A percentile compares a stretch with the other conserved stretches of the same genome.
These are phyloP conservation scores for roundworm (Caenorhabditis elegans) DNA, from an alignment of 1,140 invertebrate genomes.

Conservation along the genomic window WBcel235 BX284602.5:3343001-3343500, in stretches of 20 bases:
- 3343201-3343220: too few species aligned
- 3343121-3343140: not conserved
- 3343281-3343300: too few species aligned
- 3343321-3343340: too few species aligned
- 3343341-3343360: not conserved
- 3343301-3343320: too few species aligned
- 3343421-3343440: not conserved
- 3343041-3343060: not conserved
- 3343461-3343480: not conserved
- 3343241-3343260: too few species aligned
- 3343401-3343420: not conserved
- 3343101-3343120: not conserved
- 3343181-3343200: too few species aligned
- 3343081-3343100: not conserved
- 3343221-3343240: too few species aligned
- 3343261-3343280: too few species aligned
- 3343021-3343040: not conserved
- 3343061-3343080: not conserved
- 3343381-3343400: not conserved
- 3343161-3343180: too few species aligned
- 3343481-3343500: not conserved
- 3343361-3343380: not conserved
- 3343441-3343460: not conserved
- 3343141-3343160: not conserved
- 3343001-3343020: not conserved